Evolutionary conservation across 1,140 invertebrate species (phyloP), one percentile per base, ranked within the genome.

Genomic region (Pogonomyrmex barbatus): DNA sequence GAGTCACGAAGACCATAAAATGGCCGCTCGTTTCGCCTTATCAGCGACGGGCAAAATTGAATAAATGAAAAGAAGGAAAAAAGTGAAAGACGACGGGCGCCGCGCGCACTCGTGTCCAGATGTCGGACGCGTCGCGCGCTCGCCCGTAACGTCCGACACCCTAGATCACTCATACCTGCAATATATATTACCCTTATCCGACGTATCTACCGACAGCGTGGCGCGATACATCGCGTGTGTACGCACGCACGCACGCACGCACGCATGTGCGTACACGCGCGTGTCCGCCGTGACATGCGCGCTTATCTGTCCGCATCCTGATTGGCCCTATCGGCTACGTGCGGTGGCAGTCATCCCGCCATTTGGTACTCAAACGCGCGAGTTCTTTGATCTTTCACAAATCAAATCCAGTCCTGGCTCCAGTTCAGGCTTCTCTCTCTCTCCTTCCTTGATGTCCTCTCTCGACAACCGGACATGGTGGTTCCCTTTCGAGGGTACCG

Each of bases 361-460:
- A 77, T 86, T 87, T 85, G 81, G 79, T 86, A 76, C 75, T 81
- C 73, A 77, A 90, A 85, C 84, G 84, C 75, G 50, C 76, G 81
- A 92, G 89, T 92, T 93, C 93, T 94, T 94, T 94, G 93, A 94
- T 94, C 93, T 94, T 91, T 78, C 78, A 78, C 92, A 91, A 94
- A 94, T 94, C 92, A 92, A 94, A 94, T 94, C 93, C 93, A 89
- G 63, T 47, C 45, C 54, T 24, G 24, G 68, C n/a, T n/a, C n/a
- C n/a, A n/a, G 36, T 85, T 85, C 65, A 24, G 24, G 33, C 54
- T 84, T 71, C 42, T 42, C 45, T 83, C 33, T 81, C 45, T 86
- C 56, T 56, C 60, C 76, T 33, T 68, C 4, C 10, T 58, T 30
- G 58, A 4, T 33, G 24, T 24, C 6, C 33, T 36, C 58, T 24